phyloP scores from a whole-genome alignment of 2,113 vertebrate species.

The Empidonax alnorum region DNA sequence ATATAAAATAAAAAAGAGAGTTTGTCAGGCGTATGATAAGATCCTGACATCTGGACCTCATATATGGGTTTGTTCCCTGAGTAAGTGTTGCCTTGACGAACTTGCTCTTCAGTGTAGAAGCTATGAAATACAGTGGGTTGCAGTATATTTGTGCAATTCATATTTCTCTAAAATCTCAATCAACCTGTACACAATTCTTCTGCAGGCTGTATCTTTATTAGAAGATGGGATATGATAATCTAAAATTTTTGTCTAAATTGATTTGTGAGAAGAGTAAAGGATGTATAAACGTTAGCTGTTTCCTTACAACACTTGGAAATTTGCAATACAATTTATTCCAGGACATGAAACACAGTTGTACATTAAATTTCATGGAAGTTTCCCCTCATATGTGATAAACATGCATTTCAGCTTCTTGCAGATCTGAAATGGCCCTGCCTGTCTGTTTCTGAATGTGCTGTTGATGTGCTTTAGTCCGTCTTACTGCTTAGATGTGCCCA shows the following conservation, averaged over 20 bases:
- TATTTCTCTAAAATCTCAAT: background rate
- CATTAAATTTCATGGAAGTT: conserved; percentile 33
- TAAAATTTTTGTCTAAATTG: conserved; percentile 4
- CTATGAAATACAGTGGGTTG: background rate
- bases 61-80: background rate
- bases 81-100: background rate
- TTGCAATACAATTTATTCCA: conserved; percentile 3
- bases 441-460: background rate
- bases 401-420: conserved; percentile 5
- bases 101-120: background rate
- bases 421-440: background rate
- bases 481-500: background rate
- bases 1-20: background rate
- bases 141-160: background rate
- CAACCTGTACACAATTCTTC: background rate
- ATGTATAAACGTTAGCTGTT: background rate
- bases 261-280: background rate
- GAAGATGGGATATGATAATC: background rate
- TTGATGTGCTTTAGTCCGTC: background rate
- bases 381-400: conserved; percentile 14
- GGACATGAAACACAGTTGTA: conserved; percentile 22
- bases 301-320: conserved; percentile 8
- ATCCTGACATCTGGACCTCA: background rate
- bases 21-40: background rate
- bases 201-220: background rate